Evolutionary conservation across 1,140 invertebrate species (phyloP), one percentile per base, ranked within the genome.

Genomic region (Habropoda laboriosa): DNA sequence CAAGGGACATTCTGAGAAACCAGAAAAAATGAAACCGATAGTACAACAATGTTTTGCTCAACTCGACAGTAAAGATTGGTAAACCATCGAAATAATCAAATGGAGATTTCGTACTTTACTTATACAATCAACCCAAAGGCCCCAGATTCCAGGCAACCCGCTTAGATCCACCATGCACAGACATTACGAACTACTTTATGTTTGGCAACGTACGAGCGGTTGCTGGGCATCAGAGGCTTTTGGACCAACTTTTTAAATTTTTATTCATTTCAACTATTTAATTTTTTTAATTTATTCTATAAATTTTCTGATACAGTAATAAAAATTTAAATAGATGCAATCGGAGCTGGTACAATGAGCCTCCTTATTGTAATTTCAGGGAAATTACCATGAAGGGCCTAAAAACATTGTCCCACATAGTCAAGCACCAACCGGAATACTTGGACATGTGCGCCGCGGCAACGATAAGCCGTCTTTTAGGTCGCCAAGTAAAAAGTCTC

Each of bases 401-500:
- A 49, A 94, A 95, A 66, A 94, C 94, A 66, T 92, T 97, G 40
- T 95, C 96, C 38, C 93, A 96, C 38, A 91, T 99, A 30, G 94
- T 95, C 2, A 94, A 94, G 73, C 95, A 96, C 86, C 95, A 97
- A 87, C 94, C 95, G 0, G 96, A 97, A 55, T 88, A 94, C 13
- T 76, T 97, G 2, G 92, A 92, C 66, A 87, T 89, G 24, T 95
- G 94, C 94, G 79, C 95, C 94, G 92, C 88, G 1, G 89, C 90
- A 45, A 94, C 94, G 70, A 94, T 97, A 32, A 95, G 95, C 45
- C 93, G 97, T 40, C 93, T 95, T 42, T 89, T 98, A 1, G 94
- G 96, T 0, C 94, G 94, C 64, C 97, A 99, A 82, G 95, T 98
- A 27, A 95, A 95, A 61, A 99, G 98, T 92, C 93, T 99, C 32